These are phyloP conservation scores for Vulpes ferrilata DNA, from an alignment of 2,113 vertebrate genomes.

Conservation along the genomic window DNA sequence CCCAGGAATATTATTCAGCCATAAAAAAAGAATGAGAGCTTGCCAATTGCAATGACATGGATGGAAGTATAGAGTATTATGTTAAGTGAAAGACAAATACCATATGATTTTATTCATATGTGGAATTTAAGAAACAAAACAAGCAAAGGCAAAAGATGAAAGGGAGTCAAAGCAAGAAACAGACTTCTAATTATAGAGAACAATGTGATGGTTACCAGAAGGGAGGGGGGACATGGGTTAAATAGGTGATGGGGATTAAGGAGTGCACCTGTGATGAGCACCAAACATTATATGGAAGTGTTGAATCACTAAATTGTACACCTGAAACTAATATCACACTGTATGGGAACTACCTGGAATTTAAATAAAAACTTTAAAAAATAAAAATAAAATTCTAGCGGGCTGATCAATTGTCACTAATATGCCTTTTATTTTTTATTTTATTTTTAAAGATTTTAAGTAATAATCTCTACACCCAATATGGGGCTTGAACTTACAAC, in stretches of 20 bases:
- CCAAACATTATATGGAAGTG: background rate
- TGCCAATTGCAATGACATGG: background rate
- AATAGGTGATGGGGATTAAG: background rate
- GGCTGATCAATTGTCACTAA: background rate
- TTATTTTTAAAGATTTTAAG: slow-evolving; percentile 2
- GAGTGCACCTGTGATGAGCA: background rate
- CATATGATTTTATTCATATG: background rate
- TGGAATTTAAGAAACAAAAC: background rate
- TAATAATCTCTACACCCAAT: background rate
- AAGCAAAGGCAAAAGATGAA: background rate
- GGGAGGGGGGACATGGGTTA: background rate
- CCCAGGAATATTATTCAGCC: background rate
- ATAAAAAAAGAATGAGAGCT: background rate
- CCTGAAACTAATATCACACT: background rate
- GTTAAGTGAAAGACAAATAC: background rate
- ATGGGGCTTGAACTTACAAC: too few species aligned
- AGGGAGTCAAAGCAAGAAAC: background rate
- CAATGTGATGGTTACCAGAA: background rate
- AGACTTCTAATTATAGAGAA: background rate
- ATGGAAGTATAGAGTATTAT: background rate
- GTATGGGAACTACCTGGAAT: background rate
- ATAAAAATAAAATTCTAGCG: background rate
- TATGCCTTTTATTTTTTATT: background rate
- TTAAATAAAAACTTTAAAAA: background rate
- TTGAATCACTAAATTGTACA: background rate